Evolutionary conservation across 1,140 invertebrate species (phyloP).

Genomic region (Drosophila eugracilis): DNA sequence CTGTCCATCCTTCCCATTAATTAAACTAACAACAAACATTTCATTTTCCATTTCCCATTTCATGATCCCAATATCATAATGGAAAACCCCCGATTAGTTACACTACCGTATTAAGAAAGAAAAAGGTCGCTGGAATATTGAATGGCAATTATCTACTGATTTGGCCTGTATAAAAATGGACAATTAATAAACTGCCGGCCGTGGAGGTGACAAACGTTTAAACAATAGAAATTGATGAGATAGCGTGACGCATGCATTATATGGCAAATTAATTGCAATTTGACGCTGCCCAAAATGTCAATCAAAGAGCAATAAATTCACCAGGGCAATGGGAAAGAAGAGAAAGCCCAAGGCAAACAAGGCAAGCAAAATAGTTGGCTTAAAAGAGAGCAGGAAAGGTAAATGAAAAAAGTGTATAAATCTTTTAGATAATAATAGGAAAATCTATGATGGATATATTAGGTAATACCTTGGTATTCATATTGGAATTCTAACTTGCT

Average conservation of each 20-base stretch:
- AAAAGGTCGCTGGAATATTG: constrained; percentile 55
- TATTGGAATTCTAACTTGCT: too few relatives aligned
- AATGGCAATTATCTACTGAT: constrained; percentile 48
- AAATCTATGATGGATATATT: too few relatives aligned
- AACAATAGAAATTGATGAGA: constrained; percentile 83
- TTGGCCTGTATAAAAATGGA: constrained; percentile 61
- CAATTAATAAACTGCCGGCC: constrained; percentile 73
- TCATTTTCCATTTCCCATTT: too few relatives aligned
- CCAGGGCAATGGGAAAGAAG: constrained; percentile 22
- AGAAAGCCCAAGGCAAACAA: constrained; percentile 17
- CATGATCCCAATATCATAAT: constrained; percentile 1
- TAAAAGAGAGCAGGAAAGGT: constrained; percentile 9
- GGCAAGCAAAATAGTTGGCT: constrained; percentile 34
- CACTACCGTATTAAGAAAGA: constrained; percentile 57
- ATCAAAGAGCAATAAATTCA: constrained; percentile 78
- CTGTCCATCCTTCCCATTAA: constrained; percentile 1
- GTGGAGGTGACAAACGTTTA: constrained; percentile 75
- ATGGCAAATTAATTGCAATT: constrained; percentile 77
- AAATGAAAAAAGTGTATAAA: too few relatives aligned
- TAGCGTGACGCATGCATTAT: constrained; percentile 79
- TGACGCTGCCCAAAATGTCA: constrained; percentile 65
- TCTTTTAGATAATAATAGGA: too few relatives aligned
- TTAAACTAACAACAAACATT: constrained; percentile 10
- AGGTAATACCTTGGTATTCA: too few relatives aligned
- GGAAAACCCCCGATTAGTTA: constrained; percentile 48